Base-by-base conservation (phyloP, 2,113 vertebrate species). In the Corythaeola cristata region DNA sequence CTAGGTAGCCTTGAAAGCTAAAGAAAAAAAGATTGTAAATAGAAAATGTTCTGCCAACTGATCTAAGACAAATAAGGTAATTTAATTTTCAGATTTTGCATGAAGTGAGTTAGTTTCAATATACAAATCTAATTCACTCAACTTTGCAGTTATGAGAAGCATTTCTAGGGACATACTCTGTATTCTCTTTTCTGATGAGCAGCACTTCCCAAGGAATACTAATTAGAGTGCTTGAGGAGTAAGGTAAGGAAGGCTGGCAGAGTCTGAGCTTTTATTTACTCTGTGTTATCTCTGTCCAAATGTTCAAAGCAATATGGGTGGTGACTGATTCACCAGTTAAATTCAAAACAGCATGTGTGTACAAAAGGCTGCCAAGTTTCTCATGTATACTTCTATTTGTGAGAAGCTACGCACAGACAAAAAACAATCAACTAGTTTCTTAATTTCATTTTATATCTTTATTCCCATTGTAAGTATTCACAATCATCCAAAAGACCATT, bases 221-320 rank as follows among this genome's bases (percentile, higher is more conserved):
- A 91, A 91, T 89, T 64, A 78, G 78, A 81, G 63, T 71, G 75
- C 82, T 90, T 83, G 44, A 86, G 64, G 67, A 94, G 56, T 85
- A 95, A 94, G 96, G 82, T 95, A 91, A 92, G 93, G 60, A 80
- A 90, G 74, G 58, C 79, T 94, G 89, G 96, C 90, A 95, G 66
- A 71, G 37, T 47, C 82, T 83, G 77, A 93, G 69, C 79, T 93
- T 85, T 92, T 95, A 90, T 95, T 94, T 95, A 93, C 93, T 75
- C 68, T 66, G 41, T 94, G 93, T 96, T 97, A 96, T 96, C 96
- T 94, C 77, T 77, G 75, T 93, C 92, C 87, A 96, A 79, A 85
- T 63, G 85, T 97, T 97, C 94, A 95, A 96, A 97, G 89, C 88
- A 90, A 58, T 93, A 85, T 74, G 87, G 94, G 90, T 96, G 89